Conservation (phyloP, 2,888 invertebrate genomes). For the Ectemnius lituratus region DNA sequence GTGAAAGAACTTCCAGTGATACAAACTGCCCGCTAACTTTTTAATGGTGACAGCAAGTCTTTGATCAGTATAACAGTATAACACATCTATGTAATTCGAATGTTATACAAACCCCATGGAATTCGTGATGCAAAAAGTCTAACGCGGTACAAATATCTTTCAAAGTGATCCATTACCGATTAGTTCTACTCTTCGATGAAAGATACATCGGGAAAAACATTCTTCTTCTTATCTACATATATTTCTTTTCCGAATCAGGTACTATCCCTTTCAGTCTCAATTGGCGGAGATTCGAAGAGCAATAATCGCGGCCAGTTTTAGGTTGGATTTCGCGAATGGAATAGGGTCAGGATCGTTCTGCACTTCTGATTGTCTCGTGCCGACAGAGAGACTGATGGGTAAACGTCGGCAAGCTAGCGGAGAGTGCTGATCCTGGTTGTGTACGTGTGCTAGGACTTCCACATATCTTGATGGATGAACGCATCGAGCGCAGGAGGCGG, state of each 20-base stretch:
- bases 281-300: too few species aligned
- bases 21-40: conserved; percentile 1
- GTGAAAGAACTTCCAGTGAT: background rate
- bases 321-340: too few species aligned
- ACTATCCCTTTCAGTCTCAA: too few species aligned
- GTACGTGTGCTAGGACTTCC: conserved; percentile 29
- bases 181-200: too few species aligned
- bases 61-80: background rate
- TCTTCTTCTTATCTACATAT: too few species aligned
- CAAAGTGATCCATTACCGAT: too few species aligned
- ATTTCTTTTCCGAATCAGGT: too few species aligned
- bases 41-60: conserved; percentile 2
- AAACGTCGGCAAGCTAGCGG: background rate
- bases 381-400: conserved; percentile 5
- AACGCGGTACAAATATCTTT: too few species aligned
- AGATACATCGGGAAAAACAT: too few species aligned
- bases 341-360: background rate
- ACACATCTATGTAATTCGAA: background rate
- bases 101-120: too few species aligned
- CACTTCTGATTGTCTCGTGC: background rate
- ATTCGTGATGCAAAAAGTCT: too few species aligned
- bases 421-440: background rate
- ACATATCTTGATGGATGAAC: conserved; percentile 64
- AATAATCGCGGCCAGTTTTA: too few species aligned
- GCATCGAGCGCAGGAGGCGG: conserved; percentile 62